Evolutionary conservation across 2,797 vertebrate species (phyloP).

Genomic region (Galagoides demidoff): DNA sequence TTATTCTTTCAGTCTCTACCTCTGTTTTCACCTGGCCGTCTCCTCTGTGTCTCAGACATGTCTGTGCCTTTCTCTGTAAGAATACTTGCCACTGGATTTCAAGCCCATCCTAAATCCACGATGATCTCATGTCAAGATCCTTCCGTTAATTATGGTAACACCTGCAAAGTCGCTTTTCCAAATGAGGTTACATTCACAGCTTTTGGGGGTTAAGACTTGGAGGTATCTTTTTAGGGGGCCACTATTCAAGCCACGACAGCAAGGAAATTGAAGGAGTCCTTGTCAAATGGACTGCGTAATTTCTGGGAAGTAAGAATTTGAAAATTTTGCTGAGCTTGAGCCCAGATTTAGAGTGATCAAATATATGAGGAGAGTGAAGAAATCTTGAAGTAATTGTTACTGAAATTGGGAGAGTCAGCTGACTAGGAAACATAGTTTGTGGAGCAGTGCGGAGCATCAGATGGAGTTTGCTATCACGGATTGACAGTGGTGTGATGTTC

Average conservation of each 20-base stretch:
- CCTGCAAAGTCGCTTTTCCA: not conserved
- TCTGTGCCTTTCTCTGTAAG: not conserved
- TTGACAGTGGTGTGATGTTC: not conserved
- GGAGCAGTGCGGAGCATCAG: not conserved
- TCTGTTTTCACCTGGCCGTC: not conserved
- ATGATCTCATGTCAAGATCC: not conserved
- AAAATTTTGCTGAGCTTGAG: not conserved
- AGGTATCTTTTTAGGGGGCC: not conserved
- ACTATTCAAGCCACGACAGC: not conserved
- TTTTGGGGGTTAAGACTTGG: not conserved
- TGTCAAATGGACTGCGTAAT: not conserved
- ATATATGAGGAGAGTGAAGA: not conserved
- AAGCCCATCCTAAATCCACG: not conserved
- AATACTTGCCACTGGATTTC: not conserved
- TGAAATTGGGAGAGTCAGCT: not conserved
- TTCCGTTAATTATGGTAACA: not conserved
- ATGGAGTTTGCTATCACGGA: not conserved
- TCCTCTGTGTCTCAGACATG: not conserved
- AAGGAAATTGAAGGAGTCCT: not conserved
- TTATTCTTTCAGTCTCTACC: not conserved
- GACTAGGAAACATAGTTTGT: not conserved
- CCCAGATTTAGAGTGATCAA: not conserved
- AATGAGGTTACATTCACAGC: not conserved
- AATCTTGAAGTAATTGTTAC: not conserved
- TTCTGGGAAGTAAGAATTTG: not conserved